Conservation (phyloP, 2,113 vertebrate species). For the Capricornis sumatraensis region DNA sequence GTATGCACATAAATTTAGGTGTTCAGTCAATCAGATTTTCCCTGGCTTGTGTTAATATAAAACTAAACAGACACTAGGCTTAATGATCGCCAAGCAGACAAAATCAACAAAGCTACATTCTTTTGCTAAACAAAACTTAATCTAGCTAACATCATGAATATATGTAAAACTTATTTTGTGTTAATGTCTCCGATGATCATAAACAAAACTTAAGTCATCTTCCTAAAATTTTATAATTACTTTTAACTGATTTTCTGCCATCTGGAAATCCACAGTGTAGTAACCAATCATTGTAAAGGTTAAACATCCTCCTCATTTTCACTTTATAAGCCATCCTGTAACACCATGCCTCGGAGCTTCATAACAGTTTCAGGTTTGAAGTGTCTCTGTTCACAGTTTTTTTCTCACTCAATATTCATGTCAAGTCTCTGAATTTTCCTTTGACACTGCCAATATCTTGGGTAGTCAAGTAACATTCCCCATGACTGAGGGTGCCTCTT, state of each 20-base stretch:
- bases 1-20: background rate
- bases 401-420: background rate
- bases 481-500: background rate
- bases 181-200: background rate
- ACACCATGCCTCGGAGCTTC: background rate
- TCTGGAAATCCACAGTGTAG: background rate
- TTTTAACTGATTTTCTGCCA: background rate
- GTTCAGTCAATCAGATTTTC: background rate
- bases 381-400: background rate
- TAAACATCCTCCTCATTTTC: background rate
- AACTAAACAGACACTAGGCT: background rate
- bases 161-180: background rate
- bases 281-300: background rate
- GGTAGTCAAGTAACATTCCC: background rate
- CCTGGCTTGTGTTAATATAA: background rate
- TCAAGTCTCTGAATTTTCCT: background rate
- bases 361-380: background rate
- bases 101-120: background rate
- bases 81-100: background rate
- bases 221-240: background rate
- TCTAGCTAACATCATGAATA: background rate
- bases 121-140: background rate
- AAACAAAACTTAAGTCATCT: background rate
- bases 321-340: background rate
- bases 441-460: background rate